Conservation (phyloP, 2,797 vertebrate genomes). For the Melanotaenia pygmaea region DNA sequence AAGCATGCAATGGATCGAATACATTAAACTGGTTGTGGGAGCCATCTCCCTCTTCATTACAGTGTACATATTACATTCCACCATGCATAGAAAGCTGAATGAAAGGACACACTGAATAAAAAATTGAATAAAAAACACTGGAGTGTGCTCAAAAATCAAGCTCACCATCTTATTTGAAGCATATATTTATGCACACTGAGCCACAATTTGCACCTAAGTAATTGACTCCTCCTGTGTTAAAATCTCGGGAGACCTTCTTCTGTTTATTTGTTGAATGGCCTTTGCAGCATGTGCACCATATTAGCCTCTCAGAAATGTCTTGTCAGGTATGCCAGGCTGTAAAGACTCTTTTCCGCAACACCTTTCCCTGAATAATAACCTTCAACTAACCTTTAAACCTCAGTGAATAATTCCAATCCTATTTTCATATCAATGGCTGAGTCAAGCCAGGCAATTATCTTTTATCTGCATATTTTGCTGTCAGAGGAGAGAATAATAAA, state of each 20-base stretch:
- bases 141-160: conserved; percentile 61
- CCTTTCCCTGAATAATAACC: conserved; percentile 89
- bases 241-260: conserved; percentile 86
- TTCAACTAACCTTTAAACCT: conserved; percentile 98
- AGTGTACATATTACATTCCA: conserved; percentile 70
- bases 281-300: conserved; percentile 86
- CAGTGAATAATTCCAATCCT: conserved; percentile 94
- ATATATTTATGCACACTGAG: conserved; percentile 74
- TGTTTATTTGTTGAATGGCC: conserved; percentile 84
- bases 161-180: conserved; percentile 76
- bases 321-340: conserved; percentile 82
- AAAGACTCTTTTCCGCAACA: conserved; percentile 73
- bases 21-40: conserved; percentile 70
- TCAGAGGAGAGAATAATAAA: conserved; percentile 93
- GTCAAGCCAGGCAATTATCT: conserved; percentile 97
- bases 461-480: conserved; percentile 94
- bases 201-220: conserved; percentile 91
- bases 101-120: conserved; percentile 64
- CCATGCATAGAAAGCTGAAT: conserved; percentile 60
- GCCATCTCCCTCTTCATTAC: conserved; percentile 70
- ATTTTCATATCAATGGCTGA: conserved; percentile 99
- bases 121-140: conserved; percentile 60
- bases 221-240: conserved; percentile 89
- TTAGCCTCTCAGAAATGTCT: conserved; percentile 89
- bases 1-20: conserved; percentile 75